phyloP scores from a whole-genome alignment of 2,113 vertebrate species.

The Takifugu flavidus region DNA sequence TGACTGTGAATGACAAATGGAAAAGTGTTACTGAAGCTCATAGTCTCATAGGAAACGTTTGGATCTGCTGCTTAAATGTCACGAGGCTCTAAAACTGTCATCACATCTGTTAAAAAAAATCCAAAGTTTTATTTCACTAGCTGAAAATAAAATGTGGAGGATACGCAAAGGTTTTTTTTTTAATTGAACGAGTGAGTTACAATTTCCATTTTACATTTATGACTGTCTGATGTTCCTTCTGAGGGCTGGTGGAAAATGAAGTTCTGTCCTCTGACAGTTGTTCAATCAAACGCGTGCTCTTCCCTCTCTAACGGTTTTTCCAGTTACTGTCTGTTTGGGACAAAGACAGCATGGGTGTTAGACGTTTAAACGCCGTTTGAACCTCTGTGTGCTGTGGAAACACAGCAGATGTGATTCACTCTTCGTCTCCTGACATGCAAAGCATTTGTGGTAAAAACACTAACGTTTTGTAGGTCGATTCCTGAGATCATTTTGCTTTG shows the following conservation, averaged over 20 bases:
- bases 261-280: constrained; percentile 18
- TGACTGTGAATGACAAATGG: constrained; percentile 31
- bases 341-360: constrained; percentile 2
- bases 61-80: constrained; percentile 22
- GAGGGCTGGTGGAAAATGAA: constrained; percentile 16
- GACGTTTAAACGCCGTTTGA: constrained; percentile 1
- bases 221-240: constrained; percentile 22
- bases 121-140: constrained; percentile 5
- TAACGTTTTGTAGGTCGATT: constrained; percentile 8
- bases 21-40: constrained; percentile 18
- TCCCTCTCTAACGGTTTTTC: constrained; percentile 24
- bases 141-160: constrained; percentile 37
- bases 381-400: constrained; percentile 16
- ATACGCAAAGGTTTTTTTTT: constrained; percentile 17
- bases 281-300: constrained; percentile 23
- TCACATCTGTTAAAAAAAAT: constrained; percentile 22
- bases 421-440: constrained; percentile 19
- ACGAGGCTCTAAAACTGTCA: constrained; percentile 36
- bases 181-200: constrained; percentile 20
- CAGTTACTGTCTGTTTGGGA: constrained; percentile 9
- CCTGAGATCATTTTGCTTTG: constrained; percentile 43
- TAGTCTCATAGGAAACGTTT: constrained; percentile 13
- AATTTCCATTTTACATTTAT: constrained; percentile 29
- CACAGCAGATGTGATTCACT: constrained; percentile 21
- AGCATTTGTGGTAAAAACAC: constrained; percentile 14